Base-by-base conservation (phyloP, 2,888 invertebrate species). In the Dioctria rufipes region DNA sequence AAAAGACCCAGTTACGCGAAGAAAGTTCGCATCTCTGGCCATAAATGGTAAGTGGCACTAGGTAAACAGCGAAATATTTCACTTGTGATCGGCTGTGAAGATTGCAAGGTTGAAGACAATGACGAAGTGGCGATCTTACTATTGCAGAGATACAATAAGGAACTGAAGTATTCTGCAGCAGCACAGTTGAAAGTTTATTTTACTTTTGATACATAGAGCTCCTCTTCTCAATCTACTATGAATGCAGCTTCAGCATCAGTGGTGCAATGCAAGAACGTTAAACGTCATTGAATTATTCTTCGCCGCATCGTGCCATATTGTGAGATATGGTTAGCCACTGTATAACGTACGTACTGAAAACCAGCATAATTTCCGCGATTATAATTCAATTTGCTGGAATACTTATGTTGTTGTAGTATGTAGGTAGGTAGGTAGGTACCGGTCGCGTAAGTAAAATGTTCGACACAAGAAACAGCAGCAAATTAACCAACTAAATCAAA, bases 61-160 rank as follows among this genome's bases (percentile, higher is more conserved):
- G 77, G 77, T 51, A 77, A 77, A 77, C 77, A 77, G 77, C 49
- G 60, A 63, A 63, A 77, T 77, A 77, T 77, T 77, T 77, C 77
- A 77, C 77, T 63, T 63, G 77, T 40, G 77, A 77, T 77, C 63
- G 61, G 8, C 63, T 13, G 49, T 37, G 49, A 63, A 77, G 77
- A 77, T 77, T 63, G 77, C 63, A 43, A 77, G 63, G 63, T 63
- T 49, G 77, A 63, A 77, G 46, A 63, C 77, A 63, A 77, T 77
- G 77, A 77, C 46, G 43, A 63, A 77, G 63, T 49, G 63, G 49
- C 25, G 63, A 63, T 77, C 25, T 43, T 5, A 0, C 40, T 42
- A 39, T 61, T 25, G 25, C 25, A 25, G 25, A 25, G 25, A 25
- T 25, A 77, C 63, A 63, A 46, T n/a, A 58, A 63, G 75, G 60